A percentile compares a stretch with the other conserved stretches of the same genome.
Evolutionary conservation across 1,140 invertebrate genomes (phyloP).

Genomic region (Drosophila tani): DNA sequence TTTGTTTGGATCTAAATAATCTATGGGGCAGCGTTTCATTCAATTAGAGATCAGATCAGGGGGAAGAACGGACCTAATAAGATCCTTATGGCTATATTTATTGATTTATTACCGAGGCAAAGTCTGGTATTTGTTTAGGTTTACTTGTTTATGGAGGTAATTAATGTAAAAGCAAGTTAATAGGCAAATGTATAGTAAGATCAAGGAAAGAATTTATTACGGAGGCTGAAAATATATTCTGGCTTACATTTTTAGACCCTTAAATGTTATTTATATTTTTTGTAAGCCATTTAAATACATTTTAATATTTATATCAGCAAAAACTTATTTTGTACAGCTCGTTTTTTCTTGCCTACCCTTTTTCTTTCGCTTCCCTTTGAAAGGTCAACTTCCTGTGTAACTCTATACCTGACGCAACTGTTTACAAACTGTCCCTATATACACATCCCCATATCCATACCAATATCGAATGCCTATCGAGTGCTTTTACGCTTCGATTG

Average conservation of each 20-base stretch:
- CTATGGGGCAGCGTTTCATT: neutral
- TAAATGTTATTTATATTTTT: neutral
- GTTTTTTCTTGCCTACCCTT: neutral
- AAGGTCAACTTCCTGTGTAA: constrained; percentile 32
- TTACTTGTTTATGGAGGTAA: too few relatives aligned
- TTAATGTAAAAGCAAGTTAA: neutral
- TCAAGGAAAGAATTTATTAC: neutral
- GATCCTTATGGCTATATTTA: constrained; percentile 13
- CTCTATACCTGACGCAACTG: constrained; percentile 31
- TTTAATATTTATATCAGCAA: neutral
- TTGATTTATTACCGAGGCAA: neutral
- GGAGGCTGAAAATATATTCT: neutral
- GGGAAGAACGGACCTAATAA: neutral
- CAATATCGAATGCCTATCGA: constrained; percentile 41
- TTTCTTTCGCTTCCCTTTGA: neutral
- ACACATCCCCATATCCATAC: constrained; percentile 22
- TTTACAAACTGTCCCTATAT: neutral
- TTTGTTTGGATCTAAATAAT: constrained; percentile 3
- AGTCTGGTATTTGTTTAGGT: neutral
- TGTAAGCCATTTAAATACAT: neutral
- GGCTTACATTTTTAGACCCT: neutral
- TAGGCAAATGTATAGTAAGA: neutral
- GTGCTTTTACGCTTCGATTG: constrained; percentile 37
- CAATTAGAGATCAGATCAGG: neutral
- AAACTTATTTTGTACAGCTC: neutral